Conservation (phyloP, 2,113 vertebrate genomes). For the Cyanocitta stelleri region DNA sequence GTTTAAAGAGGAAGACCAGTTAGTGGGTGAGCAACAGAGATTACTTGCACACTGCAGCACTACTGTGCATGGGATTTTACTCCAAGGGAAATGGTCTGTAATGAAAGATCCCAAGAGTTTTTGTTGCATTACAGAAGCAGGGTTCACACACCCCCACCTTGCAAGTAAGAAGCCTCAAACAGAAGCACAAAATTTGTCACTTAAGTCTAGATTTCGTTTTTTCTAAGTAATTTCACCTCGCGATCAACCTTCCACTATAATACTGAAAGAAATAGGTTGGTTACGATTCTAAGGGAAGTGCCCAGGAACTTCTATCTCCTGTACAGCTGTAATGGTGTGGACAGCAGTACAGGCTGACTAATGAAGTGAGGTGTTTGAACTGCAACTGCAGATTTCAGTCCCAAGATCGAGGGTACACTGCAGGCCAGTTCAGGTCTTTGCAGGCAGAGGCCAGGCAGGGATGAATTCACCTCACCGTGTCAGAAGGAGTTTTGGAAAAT, state of each 20-base stretch:
- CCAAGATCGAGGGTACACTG: fast-evolving
- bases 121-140: neutral
- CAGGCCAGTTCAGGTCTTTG: neutral
- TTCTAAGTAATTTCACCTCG: neutral
- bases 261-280: neutral
- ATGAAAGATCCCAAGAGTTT: neutral
- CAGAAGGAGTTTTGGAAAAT: neutral
- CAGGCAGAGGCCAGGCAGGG: neutral
- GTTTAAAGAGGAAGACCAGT: neutral
- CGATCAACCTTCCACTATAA: neutral
- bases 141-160: neutral
- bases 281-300: neutral
- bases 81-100: neutral
- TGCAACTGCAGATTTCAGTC: neutral
- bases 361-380: fast-evolving
- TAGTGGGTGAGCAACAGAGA: neutral
- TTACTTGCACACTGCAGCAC: neutral
- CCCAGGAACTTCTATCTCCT: neutral
- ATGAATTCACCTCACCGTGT: neutral
- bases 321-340: neutral
- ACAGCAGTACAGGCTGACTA: neutral
- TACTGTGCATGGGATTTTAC: neutral
- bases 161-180: neutral
- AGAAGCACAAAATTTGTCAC: neutral
- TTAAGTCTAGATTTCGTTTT: neutral